phyloP scores from a whole-genome alignment of 2,888 invertebrate genomes.

The Nebria brevicollis region DNA sequence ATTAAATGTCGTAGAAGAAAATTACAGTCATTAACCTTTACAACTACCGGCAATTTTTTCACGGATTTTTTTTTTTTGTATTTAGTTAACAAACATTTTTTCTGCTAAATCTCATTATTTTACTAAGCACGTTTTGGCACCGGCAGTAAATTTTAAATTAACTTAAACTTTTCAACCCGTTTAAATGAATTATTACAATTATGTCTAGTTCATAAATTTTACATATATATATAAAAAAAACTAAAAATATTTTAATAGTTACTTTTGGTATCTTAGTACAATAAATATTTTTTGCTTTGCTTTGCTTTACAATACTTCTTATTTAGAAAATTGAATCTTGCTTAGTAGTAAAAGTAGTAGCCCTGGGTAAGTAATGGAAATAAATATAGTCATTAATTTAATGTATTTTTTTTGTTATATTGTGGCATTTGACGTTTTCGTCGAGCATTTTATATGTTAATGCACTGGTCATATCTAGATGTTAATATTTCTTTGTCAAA shows the following conservation, averaged over 20 bases:
- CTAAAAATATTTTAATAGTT: too few species aligned
- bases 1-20: not conserved
- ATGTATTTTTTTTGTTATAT: not conserved
- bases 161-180: not conserved
- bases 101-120: not conserved
- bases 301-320: not conserved
- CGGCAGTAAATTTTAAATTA: not conserved
- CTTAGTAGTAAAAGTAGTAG: not conserved
- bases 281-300: too few species aligned
- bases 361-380: not conserved
- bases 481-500: conserved; percentile 21
- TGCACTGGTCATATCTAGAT: conserved; percentile 2
- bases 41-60: not conserved
- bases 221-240: too few species aligned
- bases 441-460: conserved; percentile 1
- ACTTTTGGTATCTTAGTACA: too few species aligned
- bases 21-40: not conserved
- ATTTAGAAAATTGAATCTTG: not conserved
- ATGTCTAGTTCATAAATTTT: too few species aligned
- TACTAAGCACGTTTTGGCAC: not conserved
- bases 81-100: not conserved
- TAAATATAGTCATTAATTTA: not conserved
- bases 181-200: too few species aligned
- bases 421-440: not conserved
- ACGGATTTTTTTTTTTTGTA: not conserved